A percentile compares a stretch with the other conserved stretches of the same genome.
phyloP scores from a whole-genome alignment of 2,113 vertebrate species.

The Cynoglossus semilaevis region DNA sequence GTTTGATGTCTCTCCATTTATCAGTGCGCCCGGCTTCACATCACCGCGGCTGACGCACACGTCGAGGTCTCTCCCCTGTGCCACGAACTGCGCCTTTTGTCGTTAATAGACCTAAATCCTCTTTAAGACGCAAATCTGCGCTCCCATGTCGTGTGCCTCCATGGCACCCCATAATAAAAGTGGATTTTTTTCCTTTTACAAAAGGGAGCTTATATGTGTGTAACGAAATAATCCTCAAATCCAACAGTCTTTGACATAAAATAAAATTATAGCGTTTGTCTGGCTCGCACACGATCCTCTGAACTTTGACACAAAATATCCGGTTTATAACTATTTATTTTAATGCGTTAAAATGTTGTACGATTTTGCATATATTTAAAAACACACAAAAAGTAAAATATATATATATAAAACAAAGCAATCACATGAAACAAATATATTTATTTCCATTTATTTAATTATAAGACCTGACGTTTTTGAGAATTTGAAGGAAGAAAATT shows the following conservation, averaged over 20 bases:
- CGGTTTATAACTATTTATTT: constrained; percentile 4
- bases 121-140: constrained; percentile 64
- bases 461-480: no score
- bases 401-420: no score
- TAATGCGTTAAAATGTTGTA: background rate
- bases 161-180: constrained; percentile 35
- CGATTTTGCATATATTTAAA: no score
- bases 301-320: background rate
- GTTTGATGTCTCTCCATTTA: constrained; percentile 73
- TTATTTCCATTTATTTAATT: no score
- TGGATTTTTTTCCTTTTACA: constrained; percentile 21
- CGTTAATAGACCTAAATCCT: constrained; percentile 71
- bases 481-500: no score
- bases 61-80: constrained; percentile 50
- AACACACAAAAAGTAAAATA: no score
- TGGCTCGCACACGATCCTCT: background rate
- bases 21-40: constrained; percentile 54
- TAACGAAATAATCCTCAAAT: constrained; percentile 39
- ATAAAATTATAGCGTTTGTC: constrained; percentile 2
- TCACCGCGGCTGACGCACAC: constrained; percentile 48
- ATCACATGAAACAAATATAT: no score
- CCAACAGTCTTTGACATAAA: constrained; percentile 10
- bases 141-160: constrained; percentile 53
- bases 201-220: constrained; percentile 6
- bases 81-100: constrained; percentile 67